Evolutionary conservation across 1,140 invertebrate genomes (phyloP), one percentile per base, ranked within the genome.

Genomic region (Diuraphis noxia): DNA sequence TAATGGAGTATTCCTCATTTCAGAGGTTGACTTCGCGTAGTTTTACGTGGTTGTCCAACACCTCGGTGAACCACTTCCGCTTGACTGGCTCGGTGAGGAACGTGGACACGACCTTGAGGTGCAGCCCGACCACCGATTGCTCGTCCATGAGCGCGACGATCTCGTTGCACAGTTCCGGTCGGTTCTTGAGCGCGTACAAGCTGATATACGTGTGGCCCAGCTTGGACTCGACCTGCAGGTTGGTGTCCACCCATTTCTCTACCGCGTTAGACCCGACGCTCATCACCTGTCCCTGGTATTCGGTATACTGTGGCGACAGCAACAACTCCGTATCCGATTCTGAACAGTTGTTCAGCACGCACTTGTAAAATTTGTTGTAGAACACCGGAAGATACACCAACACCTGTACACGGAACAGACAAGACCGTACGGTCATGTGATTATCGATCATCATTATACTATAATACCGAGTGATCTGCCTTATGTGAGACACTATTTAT

Each of bases 361-460:
- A 91, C 34, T 82, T 91, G n/a, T 91, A 79, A 6, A 91, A 91
- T 36, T 52, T 91, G 30, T 79, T 82, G 89, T 91, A 91, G 13
- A 91, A 91, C 49, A 49, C 72, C 1, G 89, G 89, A 9, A 91
- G 43, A n/a, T 91, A 91, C 23, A 63, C 77, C 63, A 91, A 82
- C 23, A 91, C 89, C 89, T 91, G 34, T 46, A 23, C 34, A 17
- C 1, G 1, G 13, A n/a, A 43, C 41, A 36, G 23, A 40, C 19
- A n/a, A 38, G 21, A 40, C 10, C 30, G 30, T n/a, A 17, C 17
- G 9, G 49, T 52, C 52, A 25, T 17, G 46, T 17, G 46, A 17
- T 46, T 1, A 46, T 9, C 1, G 6, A 9, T 56, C 13, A 0
- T 30, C 9, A 30, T 56, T 21, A 49, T 49, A 21, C 21, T 49